Evolutionary conservation across 2,113 vertebrate genomes (phyloP).

Genomic region (Saccopteryx leptura): DNA sequence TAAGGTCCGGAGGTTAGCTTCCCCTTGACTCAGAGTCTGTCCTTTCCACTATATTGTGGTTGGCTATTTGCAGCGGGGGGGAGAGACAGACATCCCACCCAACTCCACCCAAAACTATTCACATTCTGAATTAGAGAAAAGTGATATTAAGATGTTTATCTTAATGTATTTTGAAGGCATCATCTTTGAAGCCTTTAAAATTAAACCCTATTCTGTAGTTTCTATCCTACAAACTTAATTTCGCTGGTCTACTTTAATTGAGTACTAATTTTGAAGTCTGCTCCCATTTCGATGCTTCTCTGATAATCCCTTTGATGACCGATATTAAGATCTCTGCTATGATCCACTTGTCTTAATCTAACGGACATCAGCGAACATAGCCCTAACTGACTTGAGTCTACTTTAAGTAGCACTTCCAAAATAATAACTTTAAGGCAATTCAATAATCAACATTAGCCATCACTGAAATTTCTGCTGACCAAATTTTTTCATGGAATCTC

Average conservation of each 20-base stretch:
- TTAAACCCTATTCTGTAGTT: constrained; percentile 23
- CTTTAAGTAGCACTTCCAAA: constrained; percentile 53
- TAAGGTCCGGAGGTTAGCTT: neutral
- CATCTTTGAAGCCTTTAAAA: constrained; percentile 17
- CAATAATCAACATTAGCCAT: constrained; percentile 81
- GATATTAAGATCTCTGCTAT: constrained; percentile 45
- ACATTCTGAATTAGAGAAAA: constrained; percentile 37
- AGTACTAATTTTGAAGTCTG: constrained; percentile 52
- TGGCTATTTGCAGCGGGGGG: neutral
- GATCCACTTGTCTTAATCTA: constrained; percentile 39
- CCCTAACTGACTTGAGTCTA: neutral
- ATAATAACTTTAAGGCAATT: constrained; percentile 84
- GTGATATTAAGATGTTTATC: neutral
- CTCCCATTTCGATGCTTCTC: neutral
- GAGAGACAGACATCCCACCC: too few species aligned
- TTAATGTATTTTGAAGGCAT: neutral
- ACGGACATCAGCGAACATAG: neutral
- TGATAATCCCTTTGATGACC: constrained; percentile 56
- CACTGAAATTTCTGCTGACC: constrained; percentile 83
- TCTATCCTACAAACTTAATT: constrained; percentile 47
- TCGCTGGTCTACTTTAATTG: constrained; percentile 22
- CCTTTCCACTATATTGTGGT: neutral
- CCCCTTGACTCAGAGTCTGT: neutral
- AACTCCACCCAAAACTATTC: neutral
- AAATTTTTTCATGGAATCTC: neutral